Evolutionary conservation across 2,113 vertebrate species (phyloP).

Genomic region (Sebastes schlegelii): DNA sequence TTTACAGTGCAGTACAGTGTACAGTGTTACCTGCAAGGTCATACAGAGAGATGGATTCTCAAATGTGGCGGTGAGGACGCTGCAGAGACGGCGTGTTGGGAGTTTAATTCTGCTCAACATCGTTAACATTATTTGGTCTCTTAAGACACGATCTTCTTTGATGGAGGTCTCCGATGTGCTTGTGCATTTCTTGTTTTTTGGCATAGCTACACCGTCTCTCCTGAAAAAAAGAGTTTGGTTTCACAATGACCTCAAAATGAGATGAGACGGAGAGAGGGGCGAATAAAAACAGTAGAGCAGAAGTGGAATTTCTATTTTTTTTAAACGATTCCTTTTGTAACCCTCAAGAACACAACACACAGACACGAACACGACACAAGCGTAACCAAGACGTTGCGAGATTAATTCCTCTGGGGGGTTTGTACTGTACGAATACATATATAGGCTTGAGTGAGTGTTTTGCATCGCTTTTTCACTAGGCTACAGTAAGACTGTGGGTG

Average conservation of each 20-base stretch:
- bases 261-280: constrained; percentile 21
- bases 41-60: constrained; percentile 29
- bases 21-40: constrained; percentile 35
- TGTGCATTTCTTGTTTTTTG: constrained; percentile 30
- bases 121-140: constrained; percentile 59
- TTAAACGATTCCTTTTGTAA: constrained; percentile 58
- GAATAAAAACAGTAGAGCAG: constrained; percentile 26
- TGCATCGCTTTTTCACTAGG: constrained; percentile 77
- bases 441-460: constrained; percentile 80
- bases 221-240: constrained; percentile 54
- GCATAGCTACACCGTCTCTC: constrained; percentile 43
- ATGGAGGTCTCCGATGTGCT: constrained; percentile 49
- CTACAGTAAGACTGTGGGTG: constrained; percentile 82
- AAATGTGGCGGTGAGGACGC: constrained; percentile 21
- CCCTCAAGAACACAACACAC: constrained; percentile 52
- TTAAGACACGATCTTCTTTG: constrained; percentile 38
- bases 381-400: constrained; percentile 39
- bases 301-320: constrained; percentile 33
- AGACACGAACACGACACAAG: constrained; percentile 56
- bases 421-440: constrained; percentile 54
- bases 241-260: constrained; percentile 48
- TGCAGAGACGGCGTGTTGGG: constrained; percentile 13
- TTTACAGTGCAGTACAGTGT: constrained; percentile 48
- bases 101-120: constrained; percentile 32
- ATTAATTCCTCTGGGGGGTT: constrained; percentile 56